These are phyloP conservation scores for Cryptotis parvus DNA, from an alignment of 2,113 vertebrate species.

Conservation along the genomic window DNA sequence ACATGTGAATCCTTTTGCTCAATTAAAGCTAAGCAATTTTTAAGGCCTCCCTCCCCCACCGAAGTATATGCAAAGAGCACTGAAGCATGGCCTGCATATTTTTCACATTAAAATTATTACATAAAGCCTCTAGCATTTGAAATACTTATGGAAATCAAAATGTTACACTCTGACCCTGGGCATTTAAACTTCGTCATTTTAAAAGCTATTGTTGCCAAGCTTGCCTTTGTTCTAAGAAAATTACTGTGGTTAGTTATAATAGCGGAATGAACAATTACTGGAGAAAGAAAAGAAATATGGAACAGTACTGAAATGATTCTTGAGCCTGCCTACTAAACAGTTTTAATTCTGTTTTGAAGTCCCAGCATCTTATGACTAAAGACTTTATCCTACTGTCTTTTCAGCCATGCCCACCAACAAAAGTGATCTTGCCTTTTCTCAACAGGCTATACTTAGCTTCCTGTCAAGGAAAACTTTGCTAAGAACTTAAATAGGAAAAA, in stretches of 20 bases:
- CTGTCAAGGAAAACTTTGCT: slow-evolving; percentile 31
- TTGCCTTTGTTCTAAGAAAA: slow-evolving; percentile 82
- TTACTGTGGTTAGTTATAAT: slow-evolving; percentile 83
- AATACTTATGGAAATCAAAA: slow-evolving; percentile 84
- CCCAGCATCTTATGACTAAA: neutral
- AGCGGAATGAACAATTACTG: slow-evolving; percentile 78
- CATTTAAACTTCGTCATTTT: slow-evolving; percentile 84
- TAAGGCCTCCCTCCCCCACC: slow-evolving; percentile 71
- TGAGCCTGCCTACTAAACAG: slow-evolving; percentile 32
- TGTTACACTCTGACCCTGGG: slow-evolving; percentile 77
- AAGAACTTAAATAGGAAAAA: slow-evolving; percentile 16
- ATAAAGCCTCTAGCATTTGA: slow-evolving; percentile 81
- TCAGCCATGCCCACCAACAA: neutral
- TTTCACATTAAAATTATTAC: slow-evolving; percentile 84
- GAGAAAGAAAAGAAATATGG: slow-evolving; percentile 67
- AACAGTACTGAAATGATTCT: slow-evolving; percentile 57
- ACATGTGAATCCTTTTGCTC: slow-evolving; percentile 85
- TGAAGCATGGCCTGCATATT: slow-evolving; percentile 76
- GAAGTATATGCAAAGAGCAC: slow-evolving; percentile 79
- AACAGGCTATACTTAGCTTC: neutral
- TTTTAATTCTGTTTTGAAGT: slow-evolving; percentile 69
- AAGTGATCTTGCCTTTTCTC: slow-evolving; percentile 17
- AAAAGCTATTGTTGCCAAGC: slow-evolving; percentile 82
- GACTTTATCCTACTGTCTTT: slow-evolving; percentile 8
- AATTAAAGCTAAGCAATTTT: slow-evolving; percentile 85